Evolutionary conservation across 2,888 invertebrate species (phyloP).

Genomic region (Hirtodrosophila histrioides): DNA sequence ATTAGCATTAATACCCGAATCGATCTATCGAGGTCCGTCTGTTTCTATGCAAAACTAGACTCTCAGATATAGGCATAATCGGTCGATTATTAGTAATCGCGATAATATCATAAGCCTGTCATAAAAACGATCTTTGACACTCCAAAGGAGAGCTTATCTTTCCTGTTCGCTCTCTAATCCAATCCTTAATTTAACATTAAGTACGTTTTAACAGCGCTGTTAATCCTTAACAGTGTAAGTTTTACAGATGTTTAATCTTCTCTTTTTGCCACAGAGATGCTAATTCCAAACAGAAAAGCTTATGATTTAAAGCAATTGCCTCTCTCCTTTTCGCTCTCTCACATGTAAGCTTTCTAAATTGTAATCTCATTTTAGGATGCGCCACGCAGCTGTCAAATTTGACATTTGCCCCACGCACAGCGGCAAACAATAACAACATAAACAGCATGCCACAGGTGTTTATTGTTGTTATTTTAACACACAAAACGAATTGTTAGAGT

Average conservation of each 20-base stretch:
- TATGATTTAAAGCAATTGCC: conserved; percentile 20
- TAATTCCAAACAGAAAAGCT: conserved; percentile 17
- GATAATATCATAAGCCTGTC: no score
- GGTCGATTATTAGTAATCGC: no score
- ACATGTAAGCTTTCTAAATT: conserved; percentile 37
- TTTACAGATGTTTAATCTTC: no score
- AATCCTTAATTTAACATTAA: conserved; percentile 6
- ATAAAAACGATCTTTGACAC: no score
- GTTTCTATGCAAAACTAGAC: no score
- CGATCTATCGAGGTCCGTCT: no score
- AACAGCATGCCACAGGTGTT: conserved; percentile 63
- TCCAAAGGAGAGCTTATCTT: no score
- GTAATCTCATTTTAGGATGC: conserved; percentile 48
- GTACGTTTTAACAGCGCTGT: conserved; percentile 15
- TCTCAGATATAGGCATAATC: no score
- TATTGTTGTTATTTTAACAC: conserved; percentile 25
- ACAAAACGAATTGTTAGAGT: conserved; percentile 22
- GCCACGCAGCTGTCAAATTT: conserved; percentile 66
- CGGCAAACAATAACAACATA: conserved; percentile 8
- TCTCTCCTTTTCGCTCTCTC: conserved; percentile 2
- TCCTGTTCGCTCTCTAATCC: neutral
- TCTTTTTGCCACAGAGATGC: neutral
- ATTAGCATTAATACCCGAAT: no score
- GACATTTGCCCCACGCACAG: conserved; percentile 60
- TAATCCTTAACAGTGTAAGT: conserved; percentile 8